phyloP scores from a whole-genome alignment of 2,113 vertebrate species.

The Erpornis zantholeuca region DNA sequence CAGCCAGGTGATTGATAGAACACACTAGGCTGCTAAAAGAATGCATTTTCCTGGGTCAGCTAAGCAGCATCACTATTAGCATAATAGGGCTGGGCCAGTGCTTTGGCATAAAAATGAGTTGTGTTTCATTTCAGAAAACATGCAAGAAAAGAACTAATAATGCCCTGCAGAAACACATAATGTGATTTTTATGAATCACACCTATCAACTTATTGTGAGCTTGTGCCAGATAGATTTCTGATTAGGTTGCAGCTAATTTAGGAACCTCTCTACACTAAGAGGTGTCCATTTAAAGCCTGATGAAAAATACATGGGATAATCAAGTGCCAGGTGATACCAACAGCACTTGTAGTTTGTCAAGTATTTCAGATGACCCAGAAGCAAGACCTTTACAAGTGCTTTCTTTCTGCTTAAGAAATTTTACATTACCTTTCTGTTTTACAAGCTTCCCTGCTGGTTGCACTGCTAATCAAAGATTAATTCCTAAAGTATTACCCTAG shows the following conservation, averaged over 20 bases:
- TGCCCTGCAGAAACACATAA: background rate
- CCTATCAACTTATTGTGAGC: background rate
- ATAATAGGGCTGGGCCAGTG: background rate
- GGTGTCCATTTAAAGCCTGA: background rate
- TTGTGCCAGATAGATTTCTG: background rate
- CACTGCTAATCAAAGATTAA: background rate
- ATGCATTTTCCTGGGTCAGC: background rate
- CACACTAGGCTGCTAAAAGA: background rate
- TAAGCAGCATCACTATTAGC: background rate
- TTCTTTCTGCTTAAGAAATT: background rate
- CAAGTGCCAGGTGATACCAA: background rate
- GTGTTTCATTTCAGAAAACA: background rate
- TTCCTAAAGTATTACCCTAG: background rate
- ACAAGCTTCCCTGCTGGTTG: background rate
- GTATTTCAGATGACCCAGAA: background rate
- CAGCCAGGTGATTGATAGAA: background rate
- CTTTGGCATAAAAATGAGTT: background rate
- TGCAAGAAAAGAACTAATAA: background rate
- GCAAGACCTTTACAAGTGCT: background rate
- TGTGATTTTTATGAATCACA: conserved; percentile 9
- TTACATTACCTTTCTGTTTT: background rate
- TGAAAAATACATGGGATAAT: background rate
- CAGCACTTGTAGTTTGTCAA: background rate
- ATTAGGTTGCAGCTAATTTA: conserved; percentile 13
- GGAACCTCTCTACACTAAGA: background rate